Evolutionary conservation across 2,888 invertebrate genomes (phyloP).

Genomic region (Rotaria socialis): DNA sequence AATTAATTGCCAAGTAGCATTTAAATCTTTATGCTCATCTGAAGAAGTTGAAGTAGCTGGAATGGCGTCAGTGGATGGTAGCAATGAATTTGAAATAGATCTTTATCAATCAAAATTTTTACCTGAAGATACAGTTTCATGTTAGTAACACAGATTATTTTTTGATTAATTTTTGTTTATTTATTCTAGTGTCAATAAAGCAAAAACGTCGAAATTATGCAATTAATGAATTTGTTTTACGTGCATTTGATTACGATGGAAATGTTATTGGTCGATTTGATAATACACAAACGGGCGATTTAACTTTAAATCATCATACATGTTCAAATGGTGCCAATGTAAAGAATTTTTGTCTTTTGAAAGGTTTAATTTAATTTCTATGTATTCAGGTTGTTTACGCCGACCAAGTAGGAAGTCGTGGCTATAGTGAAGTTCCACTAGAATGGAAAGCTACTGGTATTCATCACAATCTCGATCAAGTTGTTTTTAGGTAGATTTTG

Average conservation of each 20-base stretch:
- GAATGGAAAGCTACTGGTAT: background rate
- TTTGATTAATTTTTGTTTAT: background rate
- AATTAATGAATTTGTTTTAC: constrained; percentile 23
- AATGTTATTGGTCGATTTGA: constrained; percentile 22
- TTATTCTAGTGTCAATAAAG: background rate
- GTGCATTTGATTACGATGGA: background rate
- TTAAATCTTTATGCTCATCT: background rate
- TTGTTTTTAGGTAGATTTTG: background rate
- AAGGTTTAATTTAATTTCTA: background rate
- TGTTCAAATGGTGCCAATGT: background rate
- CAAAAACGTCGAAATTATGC: background rate
- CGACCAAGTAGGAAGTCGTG: background rate
- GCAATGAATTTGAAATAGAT: constrained; percentile 6
- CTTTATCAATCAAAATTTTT: background rate
- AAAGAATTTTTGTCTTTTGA: background rate
- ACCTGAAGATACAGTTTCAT: background rate
- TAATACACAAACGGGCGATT: background rate
- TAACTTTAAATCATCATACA: background rate
- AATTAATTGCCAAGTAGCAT: background rate
- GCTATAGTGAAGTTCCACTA: background rate
- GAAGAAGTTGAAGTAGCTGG: background rate
- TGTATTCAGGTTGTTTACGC: background rate
- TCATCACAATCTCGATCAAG: background rate
- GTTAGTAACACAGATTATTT: background rate
- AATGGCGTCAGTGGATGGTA: background rate